Evolutionary conservation across 2,797 vertebrate species (phyloP).

Genomic region (Hydrophis major): DNA sequence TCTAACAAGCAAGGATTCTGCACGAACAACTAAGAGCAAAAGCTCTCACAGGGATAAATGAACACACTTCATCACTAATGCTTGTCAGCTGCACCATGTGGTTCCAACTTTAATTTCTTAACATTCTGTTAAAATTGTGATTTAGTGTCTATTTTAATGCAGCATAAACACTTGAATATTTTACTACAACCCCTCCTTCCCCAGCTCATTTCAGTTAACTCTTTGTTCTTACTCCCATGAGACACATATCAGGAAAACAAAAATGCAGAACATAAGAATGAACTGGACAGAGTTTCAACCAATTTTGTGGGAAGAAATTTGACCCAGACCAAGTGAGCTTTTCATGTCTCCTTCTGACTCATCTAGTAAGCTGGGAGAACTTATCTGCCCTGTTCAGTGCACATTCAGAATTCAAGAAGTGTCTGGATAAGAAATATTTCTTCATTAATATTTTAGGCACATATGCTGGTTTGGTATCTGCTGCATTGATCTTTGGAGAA

Average conservation of each 20-base stretch:
- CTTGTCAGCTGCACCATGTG: background rate
- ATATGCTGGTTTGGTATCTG: background rate
- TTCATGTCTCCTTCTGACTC: background rate
- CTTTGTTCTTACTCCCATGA: background rate
- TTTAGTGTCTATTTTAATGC: background rate
- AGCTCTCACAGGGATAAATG: slow-evolving; percentile 9
- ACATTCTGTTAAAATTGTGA: background rate
- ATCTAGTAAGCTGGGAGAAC: background rate
- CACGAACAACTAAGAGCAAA: background rate
- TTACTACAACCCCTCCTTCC: background rate
- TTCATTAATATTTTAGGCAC: background rate
- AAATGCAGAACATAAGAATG: background rate
- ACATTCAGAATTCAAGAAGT: background rate
- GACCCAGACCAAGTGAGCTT: background rate
- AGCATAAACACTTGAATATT: background rate
- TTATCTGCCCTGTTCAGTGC: background rate
- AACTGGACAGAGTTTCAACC: background rate
- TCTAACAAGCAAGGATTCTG: background rate
- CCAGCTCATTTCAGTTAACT: background rate
- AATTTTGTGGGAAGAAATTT: background rate
- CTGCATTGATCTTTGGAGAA: background rate
- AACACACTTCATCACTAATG: background rate
- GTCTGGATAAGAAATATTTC: background rate
- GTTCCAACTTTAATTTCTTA: background rate
- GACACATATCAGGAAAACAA: background rate